Conservation (phyloP, 2,797 vertebrate species). For the Borostomias antarcticus region DNA sequence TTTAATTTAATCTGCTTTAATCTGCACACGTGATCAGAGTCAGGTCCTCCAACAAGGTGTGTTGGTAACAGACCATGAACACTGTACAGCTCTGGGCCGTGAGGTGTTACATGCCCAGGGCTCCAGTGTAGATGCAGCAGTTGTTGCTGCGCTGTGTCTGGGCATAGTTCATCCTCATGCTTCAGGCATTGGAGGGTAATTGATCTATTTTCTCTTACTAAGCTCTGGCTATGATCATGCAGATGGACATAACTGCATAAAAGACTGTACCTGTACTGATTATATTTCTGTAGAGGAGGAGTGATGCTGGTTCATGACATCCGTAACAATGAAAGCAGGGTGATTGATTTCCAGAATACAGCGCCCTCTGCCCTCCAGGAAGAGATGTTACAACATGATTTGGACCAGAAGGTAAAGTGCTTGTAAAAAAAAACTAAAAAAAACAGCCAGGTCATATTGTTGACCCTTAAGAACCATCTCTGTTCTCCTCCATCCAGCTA, state of each 20-base stretch:
- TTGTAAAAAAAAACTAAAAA: too few species aligned
- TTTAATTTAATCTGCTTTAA: not conserved
- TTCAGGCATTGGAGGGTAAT: slow-evolving; percentile 88
- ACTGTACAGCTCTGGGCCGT: slow-evolving; percentile 77
- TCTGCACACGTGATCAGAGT: too few species aligned
- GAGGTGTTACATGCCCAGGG: slow-evolving; percentile 78
- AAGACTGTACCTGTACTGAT: too few species aligned
- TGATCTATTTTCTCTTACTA: slow-evolving; percentile 27
- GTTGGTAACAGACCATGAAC: slow-evolving; percentile 78
- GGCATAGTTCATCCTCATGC: slow-evolving; percentile 84
- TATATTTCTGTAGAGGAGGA: slow-evolving; percentile 77
- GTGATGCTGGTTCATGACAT: slow-evolving; percentile 89
- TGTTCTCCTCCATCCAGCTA: slow-evolving; percentile 62
- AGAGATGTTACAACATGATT: slow-evolving; percentile 68
- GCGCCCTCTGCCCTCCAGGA: slow-evolving; percentile 78
- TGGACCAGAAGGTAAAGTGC: slow-evolving; percentile 76
- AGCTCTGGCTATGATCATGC: not conserved
- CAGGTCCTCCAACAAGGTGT: slow-evolving; percentile 79
- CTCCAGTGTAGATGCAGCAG: slow-evolving; percentile 86
- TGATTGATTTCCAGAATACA: slow-evolving; percentile 85
- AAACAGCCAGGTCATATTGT: not conserved
- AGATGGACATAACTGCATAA: not conserved
- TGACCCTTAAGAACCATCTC: not conserved
- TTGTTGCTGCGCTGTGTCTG: slow-evolving; percentile 78
- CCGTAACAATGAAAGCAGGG: slow-evolving; percentile 77